Evolutionary conservation across 2,888 invertebrate genomes (phyloP).

Genomic region (Eristalis intricaria): DNA sequence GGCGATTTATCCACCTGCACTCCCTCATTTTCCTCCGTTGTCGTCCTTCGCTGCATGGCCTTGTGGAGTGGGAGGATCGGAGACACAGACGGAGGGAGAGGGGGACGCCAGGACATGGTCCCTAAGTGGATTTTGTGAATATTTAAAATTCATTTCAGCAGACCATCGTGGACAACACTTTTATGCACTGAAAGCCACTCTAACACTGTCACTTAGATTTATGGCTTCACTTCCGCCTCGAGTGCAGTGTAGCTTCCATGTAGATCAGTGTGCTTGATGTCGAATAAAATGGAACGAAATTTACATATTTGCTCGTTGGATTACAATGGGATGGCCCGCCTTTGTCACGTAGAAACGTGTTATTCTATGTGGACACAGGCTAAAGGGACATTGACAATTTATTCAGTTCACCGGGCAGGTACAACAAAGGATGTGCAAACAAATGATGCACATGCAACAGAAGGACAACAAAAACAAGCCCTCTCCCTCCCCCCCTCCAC

Average conservation of each 20-base stretch:
- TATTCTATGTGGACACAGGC: neutral
- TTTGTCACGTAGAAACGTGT: conserved; percentile 41
- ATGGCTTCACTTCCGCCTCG: conserved; percentile 45
- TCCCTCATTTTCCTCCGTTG: neutral
- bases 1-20: conserved; percentile 29
- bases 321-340: conserved; percentile 22
- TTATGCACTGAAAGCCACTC: conserved; percentile 25
- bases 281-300: conserved; percentile 32
- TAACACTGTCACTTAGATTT: conserved; percentile 40
- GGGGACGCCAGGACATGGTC: neutral
- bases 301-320: conserved; percentile 52
- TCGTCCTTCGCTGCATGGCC: neutral
- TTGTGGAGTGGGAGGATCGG: neutral
- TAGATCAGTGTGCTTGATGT: neutral
- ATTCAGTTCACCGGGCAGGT: conserved; percentile 34
- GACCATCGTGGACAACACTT: conserved; percentile 35
- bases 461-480: conserved; percentile 7
- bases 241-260: neutral
- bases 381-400: conserved; percentile 33
- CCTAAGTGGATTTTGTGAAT: conserved; percentile 60
- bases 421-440: conserved; percentile 35
- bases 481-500: no score
- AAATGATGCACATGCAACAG: conserved; percentile 39
- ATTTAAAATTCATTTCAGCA: conserved; percentile 54
- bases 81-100: neutral